Evolutionary conservation across 2,113 vertebrate genomes (phyloP), one percentile per base, ranked within the genome.

Genomic region (Todiramphus chloris): DNA sequence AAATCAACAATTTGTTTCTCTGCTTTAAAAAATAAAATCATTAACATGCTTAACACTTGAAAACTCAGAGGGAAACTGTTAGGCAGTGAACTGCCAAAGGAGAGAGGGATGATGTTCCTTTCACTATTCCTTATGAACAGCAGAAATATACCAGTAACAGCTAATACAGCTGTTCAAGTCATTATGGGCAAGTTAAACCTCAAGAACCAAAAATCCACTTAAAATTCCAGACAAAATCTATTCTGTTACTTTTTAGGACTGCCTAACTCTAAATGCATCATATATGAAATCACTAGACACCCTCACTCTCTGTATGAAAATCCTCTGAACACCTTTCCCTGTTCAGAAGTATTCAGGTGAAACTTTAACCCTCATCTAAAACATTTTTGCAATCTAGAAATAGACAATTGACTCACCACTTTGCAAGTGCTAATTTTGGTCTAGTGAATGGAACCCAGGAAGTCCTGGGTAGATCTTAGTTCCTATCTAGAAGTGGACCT

Each of bases 1-100:
- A 76, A 94, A 93, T 80, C 70, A 92, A 93, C 43, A 84, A 77
- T 77, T 94, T 83, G 20, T 37, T 60, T 62, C 18, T 80, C 69
- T 69, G 35, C 50, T 91, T 94, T 79, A 94, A 89, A 96, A 93
- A 91, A 39, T 46, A 84, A 87, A 83, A 80, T 59, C 35, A 55
- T 76, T 74, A 93, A 35, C 58, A 84, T 53, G 37, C 56, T 80
- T 89, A 79, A 30, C 31, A 19, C 46, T 44, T 81, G 33, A 73
- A 70, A 73, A 11, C 58, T 84, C 35, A 59, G 33, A 68, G 18
- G 75, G 20, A 93, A 68, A 43, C 7, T 23, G 48, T n/a, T 53
- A 74, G 33, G 28, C 43, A 73, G 27, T 28, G 46, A 90, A 68
- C 24, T 69, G 39, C 10, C 56, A 30, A 81, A 51, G 44, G 39